phyloP scores from a whole-genome alignment of 1,140 invertebrate species.

The Lysiphlebus fabarum region DNA sequence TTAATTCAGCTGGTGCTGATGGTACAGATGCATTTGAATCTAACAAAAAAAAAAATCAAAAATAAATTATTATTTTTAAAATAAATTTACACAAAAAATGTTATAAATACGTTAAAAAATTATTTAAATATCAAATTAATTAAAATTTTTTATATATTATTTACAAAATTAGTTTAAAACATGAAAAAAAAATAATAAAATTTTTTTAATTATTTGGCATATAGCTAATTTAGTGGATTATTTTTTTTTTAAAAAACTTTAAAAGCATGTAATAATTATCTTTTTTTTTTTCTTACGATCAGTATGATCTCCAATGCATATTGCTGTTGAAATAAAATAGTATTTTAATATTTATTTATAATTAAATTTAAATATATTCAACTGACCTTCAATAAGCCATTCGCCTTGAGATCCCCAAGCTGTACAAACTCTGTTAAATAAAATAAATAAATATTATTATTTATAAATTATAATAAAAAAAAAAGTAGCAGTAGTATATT shows the following conservation, averaged over 20 bases:
- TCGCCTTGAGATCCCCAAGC: constrained; percentile 80
- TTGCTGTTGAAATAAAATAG: constrained; percentile 35
- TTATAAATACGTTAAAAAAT: not conserved
- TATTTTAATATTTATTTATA: not conserved
- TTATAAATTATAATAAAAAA: too few species aligned
- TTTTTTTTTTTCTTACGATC: constrained; percentile 37
- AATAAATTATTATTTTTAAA: not conserved
- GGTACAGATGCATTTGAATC: constrained; percentile 29
- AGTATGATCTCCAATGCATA: constrained; percentile 43
- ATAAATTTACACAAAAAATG: not conserved
- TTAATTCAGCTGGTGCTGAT: constrained; percentile 40
- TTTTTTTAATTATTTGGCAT: constrained; percentile 6
- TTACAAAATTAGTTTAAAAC: too few species aligned
- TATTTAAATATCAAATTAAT: not conserved
- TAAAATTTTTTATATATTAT: not conserved
- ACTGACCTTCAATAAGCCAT: constrained; percentile 77
- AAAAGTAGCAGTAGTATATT: too few species aligned
- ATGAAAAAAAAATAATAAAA: too few species aligned
- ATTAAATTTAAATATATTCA: constrained; percentile 4
- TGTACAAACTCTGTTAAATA: constrained; percentile 64
- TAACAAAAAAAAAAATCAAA: constrained; percentile 19
- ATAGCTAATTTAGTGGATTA: not conserved
- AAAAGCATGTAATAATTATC: not conserved
- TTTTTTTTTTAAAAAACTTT: constrained; percentile 9
- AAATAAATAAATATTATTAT: too few species aligned